phyloP scores from a whole-genome alignment of 2,888 invertebrate species.

The Oligia fasciuncula region DNA sequence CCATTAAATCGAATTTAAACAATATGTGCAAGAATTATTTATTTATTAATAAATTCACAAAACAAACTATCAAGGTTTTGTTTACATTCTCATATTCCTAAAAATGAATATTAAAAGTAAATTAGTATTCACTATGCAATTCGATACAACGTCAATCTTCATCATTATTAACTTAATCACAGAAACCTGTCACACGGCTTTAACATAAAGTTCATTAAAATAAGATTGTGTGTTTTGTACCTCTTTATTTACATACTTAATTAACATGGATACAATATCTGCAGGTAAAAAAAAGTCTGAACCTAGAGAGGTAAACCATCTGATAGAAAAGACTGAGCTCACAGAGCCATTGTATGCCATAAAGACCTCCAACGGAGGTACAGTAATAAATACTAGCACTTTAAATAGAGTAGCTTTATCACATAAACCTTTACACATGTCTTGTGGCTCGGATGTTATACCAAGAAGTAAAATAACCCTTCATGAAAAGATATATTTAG shows the following conservation, averaged over 20 bases:
- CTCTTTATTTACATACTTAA: background rate
- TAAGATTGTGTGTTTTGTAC: background rate
- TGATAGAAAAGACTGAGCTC: conserved; percentile 3
- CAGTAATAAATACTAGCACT: conserved; percentile 48
- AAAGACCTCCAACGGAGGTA: conserved; percentile 61
- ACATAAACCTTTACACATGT: conserved; percentile 39
- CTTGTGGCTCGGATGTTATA: conserved; percentile 20
- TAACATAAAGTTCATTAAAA: conserved; percentile 10
- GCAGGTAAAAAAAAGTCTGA: conserved; percentile 8
- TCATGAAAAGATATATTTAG: conserved; percentile 22
- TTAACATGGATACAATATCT: conserved; percentile 10
- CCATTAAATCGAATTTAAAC: background rate
- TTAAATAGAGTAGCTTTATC: conserved; percentile 44
- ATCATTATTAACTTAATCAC: conserved; percentile 13
- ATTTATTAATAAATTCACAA: background rate
- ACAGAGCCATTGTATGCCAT: conserved; percentile 20
- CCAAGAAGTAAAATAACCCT: conserved; percentile 38
- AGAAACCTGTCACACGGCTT: conserved; percentile 6
- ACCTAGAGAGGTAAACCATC: conserved; percentile 28
- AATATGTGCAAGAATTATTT: conserved; percentile 22
- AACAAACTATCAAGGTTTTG: conserved; percentile 26
- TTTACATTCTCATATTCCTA: conserved; percentile 11
- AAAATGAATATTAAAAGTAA: background rate
- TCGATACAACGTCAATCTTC: background rate
- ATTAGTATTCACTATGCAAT: conserved; percentile 14